These are phyloP conservation scores for Pinna nobilis DNA, from an alignment of 1,140 invertebrate genomes.

Conservation along the genomic window DNA sequence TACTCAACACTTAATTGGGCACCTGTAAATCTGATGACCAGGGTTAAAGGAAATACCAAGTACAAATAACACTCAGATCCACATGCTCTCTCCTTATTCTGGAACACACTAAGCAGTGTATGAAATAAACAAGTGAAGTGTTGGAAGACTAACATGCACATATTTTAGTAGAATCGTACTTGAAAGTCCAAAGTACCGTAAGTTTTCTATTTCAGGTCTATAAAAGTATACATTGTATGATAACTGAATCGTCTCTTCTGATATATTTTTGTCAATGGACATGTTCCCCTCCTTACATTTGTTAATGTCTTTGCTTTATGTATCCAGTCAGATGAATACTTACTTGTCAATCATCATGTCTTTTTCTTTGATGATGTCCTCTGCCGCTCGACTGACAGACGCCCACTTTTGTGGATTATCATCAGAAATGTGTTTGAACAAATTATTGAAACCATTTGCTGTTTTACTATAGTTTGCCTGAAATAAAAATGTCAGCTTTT, in stretches of 20 bases:
- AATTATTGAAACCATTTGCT: slow-evolving; percentile 19
- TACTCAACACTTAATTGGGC: no score
- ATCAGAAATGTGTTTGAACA: slow-evolving; percentile 40
- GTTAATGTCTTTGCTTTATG: background rate
- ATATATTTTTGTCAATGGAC: background rate
- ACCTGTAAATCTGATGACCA: no score
- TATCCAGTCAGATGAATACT: slow-evolving; percentile 12
- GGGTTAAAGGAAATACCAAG: no score
- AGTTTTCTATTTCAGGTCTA: no score
- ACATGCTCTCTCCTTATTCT: no score
- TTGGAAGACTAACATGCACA: no score
- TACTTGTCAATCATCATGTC: slow-evolving; percentile 66
- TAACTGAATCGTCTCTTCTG: background rate
- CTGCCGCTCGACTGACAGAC: slow-evolving; percentile 58
- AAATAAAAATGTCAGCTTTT: background rate
- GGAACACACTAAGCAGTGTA: no score
- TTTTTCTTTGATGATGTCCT: slow-evolving; percentile 64
- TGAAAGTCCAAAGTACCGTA: no score
- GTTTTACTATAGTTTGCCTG: slow-evolving; percentile 31
- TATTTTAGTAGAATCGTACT: no score
- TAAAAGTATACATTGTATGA: background rate
- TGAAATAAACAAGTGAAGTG: no score
- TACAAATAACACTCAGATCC: no score
- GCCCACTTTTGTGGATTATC: slow-evolving; percentile 51
- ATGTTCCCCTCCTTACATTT: background rate